Percentiles rank a stretch among this genome's conserved stretches.
These are phyloP conservation scores for Eristalis intricaria DNA, from an alignment of 2,888 invertebrate genomes.

Conservation along the genomic window DNA sequence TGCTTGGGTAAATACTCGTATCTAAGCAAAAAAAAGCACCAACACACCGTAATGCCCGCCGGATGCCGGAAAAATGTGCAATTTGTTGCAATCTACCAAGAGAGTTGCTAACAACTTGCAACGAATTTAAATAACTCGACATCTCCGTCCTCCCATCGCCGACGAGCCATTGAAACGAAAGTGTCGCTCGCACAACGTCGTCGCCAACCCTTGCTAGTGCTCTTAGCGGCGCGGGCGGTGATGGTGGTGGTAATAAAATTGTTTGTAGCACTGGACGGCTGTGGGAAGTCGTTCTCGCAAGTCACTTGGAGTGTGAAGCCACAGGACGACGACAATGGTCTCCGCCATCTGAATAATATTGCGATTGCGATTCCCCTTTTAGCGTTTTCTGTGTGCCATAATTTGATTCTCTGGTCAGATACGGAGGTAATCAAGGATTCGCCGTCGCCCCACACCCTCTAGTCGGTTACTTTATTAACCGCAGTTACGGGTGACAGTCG, in stretches of 20 bases:
- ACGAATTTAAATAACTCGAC: slow-evolving; percentile 1
- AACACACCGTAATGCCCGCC: neutral
- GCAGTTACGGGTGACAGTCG: neutral
- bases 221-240: too few species aligned
- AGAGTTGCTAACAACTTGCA: slow-evolving; percentile 6
- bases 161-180: neutral
- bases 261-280: neutral
- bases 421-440: slow-evolving; percentile 45
- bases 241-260: neutral
- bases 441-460: neutral
- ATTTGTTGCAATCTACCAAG: slow-evolving; percentile 4
- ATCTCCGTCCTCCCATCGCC: neutral
- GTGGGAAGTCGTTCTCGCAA: neutral
- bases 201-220: neutral
- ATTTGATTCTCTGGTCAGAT: slow-evolving; percentile 47
- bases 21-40: neutral
- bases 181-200: neutral
- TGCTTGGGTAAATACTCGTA: neutral
- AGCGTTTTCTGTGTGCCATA: slow-evolving; percentile 6
- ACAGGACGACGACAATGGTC: slow-evolving; percentile 13
- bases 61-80: slow-evolving; percentile 1
- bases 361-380: neutral
- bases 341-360: neutral
- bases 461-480: slow-evolving; percentile 26
- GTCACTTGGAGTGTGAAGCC: neutral